Percentiles rank a stretch among this genome's conserved stretches.
These are phyloP conservation scores for Microplitis deprimator DNA, from an alignment of 2,888 invertebrate species.

Conservation along the genomic window DNA sequence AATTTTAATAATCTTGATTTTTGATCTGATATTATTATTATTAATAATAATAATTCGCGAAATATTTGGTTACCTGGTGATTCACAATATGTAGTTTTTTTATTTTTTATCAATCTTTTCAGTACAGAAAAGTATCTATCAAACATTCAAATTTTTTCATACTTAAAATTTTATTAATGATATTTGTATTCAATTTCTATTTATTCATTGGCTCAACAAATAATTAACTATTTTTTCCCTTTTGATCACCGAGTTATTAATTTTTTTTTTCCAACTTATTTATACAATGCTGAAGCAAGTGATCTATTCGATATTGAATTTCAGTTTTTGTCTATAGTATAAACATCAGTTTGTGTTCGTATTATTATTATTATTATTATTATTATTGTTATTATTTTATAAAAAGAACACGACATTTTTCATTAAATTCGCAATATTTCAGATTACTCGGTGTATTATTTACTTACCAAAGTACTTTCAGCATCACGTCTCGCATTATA, in stretches of 20 bases:
- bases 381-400: neutral
- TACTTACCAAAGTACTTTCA: conserved; percentile 16
- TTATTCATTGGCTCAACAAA: neutral
- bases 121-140: no score
- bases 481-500: conserved; percentile 1
- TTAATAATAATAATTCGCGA: no score
- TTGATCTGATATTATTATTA: no score
- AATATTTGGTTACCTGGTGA: no score
- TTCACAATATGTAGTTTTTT: no score
- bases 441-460: conserved; percentile 36
- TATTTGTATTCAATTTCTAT: neutral
- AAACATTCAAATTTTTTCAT: no score
- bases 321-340: neutral
- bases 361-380: neutral
- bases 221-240: neutral
- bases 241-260: neutral
- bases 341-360: neutral
- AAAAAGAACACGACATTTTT: conserved; percentile 13
- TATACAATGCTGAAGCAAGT: neutral
- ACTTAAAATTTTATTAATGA: no score
- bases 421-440: conserved; percentile 32
- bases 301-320: conserved; percentile 38
- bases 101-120: no score
- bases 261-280: neutral
- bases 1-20: no score